These are phyloP conservation scores for Alcedo quadribrachys DNA, from an alignment of 2,797 vertebrate species.

Conservation along the genomic window DNA sequence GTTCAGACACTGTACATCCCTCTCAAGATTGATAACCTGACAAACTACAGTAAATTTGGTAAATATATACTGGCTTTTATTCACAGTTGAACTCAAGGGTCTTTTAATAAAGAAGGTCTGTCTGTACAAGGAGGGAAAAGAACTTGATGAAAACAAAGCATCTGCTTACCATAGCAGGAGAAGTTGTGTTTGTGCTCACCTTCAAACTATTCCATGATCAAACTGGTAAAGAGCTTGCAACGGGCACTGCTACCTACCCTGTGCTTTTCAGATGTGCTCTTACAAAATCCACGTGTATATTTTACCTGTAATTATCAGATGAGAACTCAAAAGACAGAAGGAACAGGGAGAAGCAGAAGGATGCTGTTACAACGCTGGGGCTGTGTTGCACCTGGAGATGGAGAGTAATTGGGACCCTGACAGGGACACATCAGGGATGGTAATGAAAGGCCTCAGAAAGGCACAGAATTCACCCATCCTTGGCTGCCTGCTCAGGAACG, in stretches of 20 bases:
- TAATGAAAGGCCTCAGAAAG: not conserved
- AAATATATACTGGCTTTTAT: not conserved
- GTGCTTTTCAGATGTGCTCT: not conserved
- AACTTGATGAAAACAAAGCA: not conserved
- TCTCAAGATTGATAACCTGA: not conserved
- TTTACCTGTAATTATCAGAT: not conserved
- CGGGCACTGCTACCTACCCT: not conserved
- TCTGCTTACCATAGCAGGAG: not conserved
- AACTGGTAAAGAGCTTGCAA: not conserved
- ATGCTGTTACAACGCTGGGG: accelerated
- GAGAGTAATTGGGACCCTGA: not conserved
- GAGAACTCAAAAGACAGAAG: not conserved
- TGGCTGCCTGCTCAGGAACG: not conserved
- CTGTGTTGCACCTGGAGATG: not conserved
- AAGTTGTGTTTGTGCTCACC: not conserved
- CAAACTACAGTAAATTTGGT: not conserved
- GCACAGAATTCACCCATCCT: not conserved
- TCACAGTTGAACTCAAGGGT: not conserved
- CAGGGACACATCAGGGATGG: not conserved
- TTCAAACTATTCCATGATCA: not conserved
- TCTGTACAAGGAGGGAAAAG: not conserved
- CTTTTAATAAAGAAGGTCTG: not conserved
- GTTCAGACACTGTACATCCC: not conserved
- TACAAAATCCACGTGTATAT: not conserved
- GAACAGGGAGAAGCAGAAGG: not conserved